A percentile compares a stretch with the other conserved stretches of the same genome.
Evolutionary conservation across 2,888 invertebrate genomes (phyloP).

Genomic region (Ariolimax columbianus): DNA sequence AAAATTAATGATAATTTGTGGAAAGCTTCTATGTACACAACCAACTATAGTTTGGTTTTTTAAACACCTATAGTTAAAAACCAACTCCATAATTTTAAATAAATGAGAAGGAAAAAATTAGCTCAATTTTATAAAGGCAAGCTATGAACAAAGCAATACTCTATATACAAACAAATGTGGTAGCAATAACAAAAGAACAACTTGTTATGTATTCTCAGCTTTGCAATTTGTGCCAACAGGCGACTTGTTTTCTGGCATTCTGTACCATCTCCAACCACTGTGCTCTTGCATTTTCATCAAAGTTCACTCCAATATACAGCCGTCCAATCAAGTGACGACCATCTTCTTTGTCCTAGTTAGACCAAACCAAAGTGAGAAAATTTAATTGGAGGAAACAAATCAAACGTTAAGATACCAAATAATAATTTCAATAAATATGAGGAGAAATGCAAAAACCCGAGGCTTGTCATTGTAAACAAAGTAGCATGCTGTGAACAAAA

Average conservation of each 20-base stretch:
- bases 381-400: too few relatives aligned
- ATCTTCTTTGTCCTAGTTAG: conserved; percentile 48
- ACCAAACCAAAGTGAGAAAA: too few relatives aligned
- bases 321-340: conserved; percentile 66
- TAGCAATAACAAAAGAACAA: not conserved
- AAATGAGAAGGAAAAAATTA: not conserved
- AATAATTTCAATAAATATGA: too few relatives aligned
- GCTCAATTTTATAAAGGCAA: not conserved
- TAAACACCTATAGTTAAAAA: too few relatives aligned
- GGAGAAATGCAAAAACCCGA: too few relatives aligned
- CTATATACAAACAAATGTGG: not conserved
- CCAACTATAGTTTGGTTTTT: too few relatives aligned
- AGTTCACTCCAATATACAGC: conserved; percentile 68
- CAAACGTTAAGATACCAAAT: too few relatives aligned
- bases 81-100: too few relatives aligned
- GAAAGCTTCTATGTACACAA: too few relatives aligned
- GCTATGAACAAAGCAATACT: not conserved
- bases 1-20: too few relatives aligned
- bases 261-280: conserved; percentile 72
- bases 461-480: too few relatives aligned
- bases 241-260: conserved; percentile 70
- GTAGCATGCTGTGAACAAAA: too few relatives aligned
- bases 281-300: conserved; percentile 62
- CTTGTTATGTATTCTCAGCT: conserved; percentile 35
- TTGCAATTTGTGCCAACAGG: conserved; percentile 66